A percentile compares a stretch with the other conserved stretches of the same genome.
These are phyloP conservation scores for Kryptolebias marmoratus DNA, from an alignment of 2,113 vertebrate genomes.

Conservation along the genomic window DNA sequence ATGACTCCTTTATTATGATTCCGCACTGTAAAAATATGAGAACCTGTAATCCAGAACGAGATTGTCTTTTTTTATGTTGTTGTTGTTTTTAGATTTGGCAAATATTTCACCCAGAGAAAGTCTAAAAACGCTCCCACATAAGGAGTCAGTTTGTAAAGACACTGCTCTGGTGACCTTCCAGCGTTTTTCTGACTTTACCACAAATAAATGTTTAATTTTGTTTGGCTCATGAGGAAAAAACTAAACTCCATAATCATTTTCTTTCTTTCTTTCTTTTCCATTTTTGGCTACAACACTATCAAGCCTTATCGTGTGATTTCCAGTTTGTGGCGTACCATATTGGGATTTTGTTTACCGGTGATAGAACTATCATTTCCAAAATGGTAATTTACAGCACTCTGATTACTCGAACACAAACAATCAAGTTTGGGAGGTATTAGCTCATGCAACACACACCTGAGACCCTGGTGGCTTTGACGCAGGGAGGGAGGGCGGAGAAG, in stretches of 20 bases:
- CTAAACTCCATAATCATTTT: slow-evolving; percentile 38
- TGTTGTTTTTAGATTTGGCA: no score
- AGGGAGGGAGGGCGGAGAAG: slow-evolving; percentile 72
- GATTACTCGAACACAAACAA: slow-evolving; percentile 77
- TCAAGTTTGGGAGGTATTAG: slow-evolving; percentile 78
- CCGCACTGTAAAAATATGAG: slow-evolving; percentile 59
- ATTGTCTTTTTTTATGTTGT: slow-evolving; percentile 35
- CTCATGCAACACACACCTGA: slow-evolving; percentile 79
- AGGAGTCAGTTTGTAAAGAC: slow-evolving; percentile 16
- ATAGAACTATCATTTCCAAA: slow-evolving; percentile 72
- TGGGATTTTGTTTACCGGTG: slow-evolving; percentile 68
- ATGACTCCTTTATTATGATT: slow-evolving; percentile 71
- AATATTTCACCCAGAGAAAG: slow-evolving; percentile 32
- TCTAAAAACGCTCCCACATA: not conserved
- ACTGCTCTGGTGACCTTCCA: slow-evolving; percentile 10
- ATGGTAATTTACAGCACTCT: slow-evolving; percentile 71
- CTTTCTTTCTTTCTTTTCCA: not conserved
- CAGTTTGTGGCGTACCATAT: slow-evolving; percentile 38
- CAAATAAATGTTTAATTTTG: slow-evolving; percentile 31
- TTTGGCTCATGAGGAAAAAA: slow-evolving; percentile 24
- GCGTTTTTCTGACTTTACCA: slow-evolving; percentile 32
- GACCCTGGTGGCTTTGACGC: slow-evolving; percentile 76
- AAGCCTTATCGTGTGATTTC: slow-evolving; percentile 35
- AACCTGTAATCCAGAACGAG: slow-evolving; percentile 49
- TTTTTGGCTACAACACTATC: slow-evolving; percentile 24